A percentile compares a stretch with the other conserved stretches of the same genome.
Evolutionary conservation across 2,797 vertebrate genomes (phyloP).

Genomic region (Oreochromis mossambicus): DNA sequence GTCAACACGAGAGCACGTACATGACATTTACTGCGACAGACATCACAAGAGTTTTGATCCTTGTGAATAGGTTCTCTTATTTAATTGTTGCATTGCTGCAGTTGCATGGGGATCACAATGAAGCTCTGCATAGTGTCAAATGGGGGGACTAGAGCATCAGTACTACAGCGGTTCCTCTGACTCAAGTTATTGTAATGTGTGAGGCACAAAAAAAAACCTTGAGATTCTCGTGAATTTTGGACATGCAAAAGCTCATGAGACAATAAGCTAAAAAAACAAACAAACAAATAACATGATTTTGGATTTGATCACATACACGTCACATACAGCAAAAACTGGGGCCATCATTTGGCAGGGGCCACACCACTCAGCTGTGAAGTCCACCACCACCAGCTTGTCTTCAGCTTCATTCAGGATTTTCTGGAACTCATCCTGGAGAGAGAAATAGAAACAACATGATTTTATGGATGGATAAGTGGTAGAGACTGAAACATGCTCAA

Average conservation of each 20-base stretch:
- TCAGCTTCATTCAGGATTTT: constrained; percentile 63
- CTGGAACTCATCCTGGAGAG: constrained; percentile 71
- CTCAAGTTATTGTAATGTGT: neutral
- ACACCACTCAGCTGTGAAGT: constrained; percentile 90
- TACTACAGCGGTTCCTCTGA: neutral
- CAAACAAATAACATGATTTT: neutral
- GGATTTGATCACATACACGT: neutral
- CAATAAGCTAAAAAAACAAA: neutral
- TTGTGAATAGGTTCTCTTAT: neutral
- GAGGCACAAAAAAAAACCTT: neutral
- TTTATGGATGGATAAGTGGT: neutral
- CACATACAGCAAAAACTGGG: constrained; percentile 78
- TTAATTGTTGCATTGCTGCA: neutral
- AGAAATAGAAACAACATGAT: neutral
- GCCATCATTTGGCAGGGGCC: constrained; percentile 85
- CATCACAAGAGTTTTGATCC: neutral
- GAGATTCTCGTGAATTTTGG: neutral
- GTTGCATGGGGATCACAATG: neutral
- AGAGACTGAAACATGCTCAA: neutral
- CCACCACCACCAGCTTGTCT: constrained; percentile 84
- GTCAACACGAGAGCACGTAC: neutral
- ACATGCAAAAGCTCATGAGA: neutral
- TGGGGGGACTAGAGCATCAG: neutral
- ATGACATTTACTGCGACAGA: neutral
- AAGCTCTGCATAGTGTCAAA: neutral